These are phyloP conservation scores for Sceloporus tristichus DNA, from an alignment of 2,113 vertebrate species.

Conservation along the genomic window DNA sequence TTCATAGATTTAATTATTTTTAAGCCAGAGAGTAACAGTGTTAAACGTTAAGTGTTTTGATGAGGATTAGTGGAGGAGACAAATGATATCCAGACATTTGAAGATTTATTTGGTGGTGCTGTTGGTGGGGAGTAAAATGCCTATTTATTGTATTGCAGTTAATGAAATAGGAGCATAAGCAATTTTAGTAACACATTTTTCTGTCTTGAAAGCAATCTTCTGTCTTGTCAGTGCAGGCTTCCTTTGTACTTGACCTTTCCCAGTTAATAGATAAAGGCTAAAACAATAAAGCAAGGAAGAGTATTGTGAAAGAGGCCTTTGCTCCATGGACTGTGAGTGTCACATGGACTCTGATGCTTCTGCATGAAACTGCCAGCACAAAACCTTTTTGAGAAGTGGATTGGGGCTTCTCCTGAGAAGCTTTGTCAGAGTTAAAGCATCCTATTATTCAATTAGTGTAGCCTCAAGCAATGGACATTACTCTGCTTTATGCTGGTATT, in stretches of 20 bases:
- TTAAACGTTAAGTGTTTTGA: no score
- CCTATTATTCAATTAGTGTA: background rate
- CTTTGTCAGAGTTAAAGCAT: constrained; percentile 2
- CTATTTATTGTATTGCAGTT: background rate
- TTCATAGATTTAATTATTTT: no score
- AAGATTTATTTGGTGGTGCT: background rate
- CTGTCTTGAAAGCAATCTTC: background rate
- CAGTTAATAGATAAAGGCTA: background rate
- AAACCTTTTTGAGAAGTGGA: background rate
- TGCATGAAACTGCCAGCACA: background rate
- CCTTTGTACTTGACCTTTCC: background rate
- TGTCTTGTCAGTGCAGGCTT: background rate
- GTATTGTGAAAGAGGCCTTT: background rate
- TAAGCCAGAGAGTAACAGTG: no score
- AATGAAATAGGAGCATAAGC: background rate
- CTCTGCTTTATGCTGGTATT: background rate
- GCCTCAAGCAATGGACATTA: background rate
- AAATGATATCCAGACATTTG: background rate
- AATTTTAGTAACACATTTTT: background rate
- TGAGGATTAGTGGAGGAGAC: no score
- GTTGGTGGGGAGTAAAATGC: background rate
- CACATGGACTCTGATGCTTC: background rate
- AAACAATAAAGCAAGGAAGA: background rate
- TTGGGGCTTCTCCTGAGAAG: constrained; percentile 21
- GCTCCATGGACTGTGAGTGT: background rate